phyloP scores from a whole-genome alignment of 2,113 vertebrate species.

The Cyphomyrus discorhynchus region DNA sequence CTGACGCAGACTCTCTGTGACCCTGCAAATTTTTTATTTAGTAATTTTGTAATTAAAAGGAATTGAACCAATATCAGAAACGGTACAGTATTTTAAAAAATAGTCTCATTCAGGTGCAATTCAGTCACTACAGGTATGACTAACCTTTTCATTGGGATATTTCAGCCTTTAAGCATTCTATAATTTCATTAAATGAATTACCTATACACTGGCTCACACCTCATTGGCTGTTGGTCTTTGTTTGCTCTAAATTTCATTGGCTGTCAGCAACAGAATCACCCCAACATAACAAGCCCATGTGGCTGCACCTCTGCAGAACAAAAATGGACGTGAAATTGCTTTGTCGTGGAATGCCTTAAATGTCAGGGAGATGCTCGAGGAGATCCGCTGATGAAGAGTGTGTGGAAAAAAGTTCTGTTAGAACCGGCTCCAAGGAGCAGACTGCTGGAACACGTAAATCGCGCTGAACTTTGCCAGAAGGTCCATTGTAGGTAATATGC shows the following conservation, averaged over 20 bases:
- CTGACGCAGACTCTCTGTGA: not conserved
- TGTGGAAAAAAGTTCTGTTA: not conserved
- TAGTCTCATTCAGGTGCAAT: not conserved
- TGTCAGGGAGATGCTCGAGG: not conserved
- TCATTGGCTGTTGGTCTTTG: not conserved
- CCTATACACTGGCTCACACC: not conserved
- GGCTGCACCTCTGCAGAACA: not conserved
- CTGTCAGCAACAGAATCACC: not conserved
- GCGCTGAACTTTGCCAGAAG: not conserved
- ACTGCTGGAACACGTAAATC: not conserved
- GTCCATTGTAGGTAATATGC: not conserved
- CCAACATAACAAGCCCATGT: not conserved
- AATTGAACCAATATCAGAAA: not conserved
- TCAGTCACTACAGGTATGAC: not conserved
- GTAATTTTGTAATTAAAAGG: not conserved
- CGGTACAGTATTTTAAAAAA: not conserved
- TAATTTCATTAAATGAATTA: not conserved
- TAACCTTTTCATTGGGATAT: not conserved
- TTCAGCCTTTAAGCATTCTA: not conserved
- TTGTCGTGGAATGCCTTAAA: not conserved
- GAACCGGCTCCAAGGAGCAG: not conserved
- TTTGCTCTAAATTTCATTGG: not conserved
- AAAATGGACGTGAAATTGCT: not conserved
- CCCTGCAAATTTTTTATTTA: not conserved
- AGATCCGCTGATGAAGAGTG: not conserved